Evolutionary conservation across 1,140 invertebrate genomes (phyloP).

Genomic region (Drosophila pandora): DNA sequence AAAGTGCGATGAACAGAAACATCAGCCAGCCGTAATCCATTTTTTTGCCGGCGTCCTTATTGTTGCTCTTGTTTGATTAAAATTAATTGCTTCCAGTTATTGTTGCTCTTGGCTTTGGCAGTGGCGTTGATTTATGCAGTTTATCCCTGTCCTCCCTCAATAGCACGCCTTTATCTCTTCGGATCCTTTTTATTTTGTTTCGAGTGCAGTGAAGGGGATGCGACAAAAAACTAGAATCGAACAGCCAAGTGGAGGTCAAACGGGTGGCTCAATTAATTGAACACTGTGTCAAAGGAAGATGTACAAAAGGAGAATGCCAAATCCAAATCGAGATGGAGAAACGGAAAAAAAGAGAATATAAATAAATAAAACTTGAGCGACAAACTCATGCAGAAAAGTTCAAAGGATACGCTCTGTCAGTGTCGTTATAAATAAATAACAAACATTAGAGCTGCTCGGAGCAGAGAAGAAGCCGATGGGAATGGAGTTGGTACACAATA

Average conservation of each 20-base stretch:
- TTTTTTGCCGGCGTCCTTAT: conserved; percentile 43
- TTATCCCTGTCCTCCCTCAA: conserved; percentile 7
- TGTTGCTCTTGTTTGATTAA: conserved; percentile 48
- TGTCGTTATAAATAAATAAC: conserved; percentile 81
- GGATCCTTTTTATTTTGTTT: conserved; percentile 32
- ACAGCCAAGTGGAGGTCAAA: conserved; percentile 33
- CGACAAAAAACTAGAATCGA: conserved; percentile 54
- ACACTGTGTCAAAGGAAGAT: conserved; percentile 64
- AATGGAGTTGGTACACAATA: conserved; percentile 25
- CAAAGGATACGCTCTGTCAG: conserved; percentile 70
- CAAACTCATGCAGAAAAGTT: conserved; percentile 77
- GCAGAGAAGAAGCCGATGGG: conserved; percentile 26
- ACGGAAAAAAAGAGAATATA: conserved; percentile 25
- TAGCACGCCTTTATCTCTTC: conserved; percentile 5
- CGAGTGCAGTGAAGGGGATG: conserved; percentile 19
- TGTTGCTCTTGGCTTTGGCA: conserved; percentile 46
- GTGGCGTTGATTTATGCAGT: conserved; percentile 41
- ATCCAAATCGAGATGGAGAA: conserved; percentile 18
- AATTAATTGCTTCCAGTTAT: conserved; percentile 67
- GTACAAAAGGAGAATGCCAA: conserved; percentile 12
- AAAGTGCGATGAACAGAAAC: conserved; percentile 56
- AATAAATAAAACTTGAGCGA: conserved; percentile 63
- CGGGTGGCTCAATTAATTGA: conserved; percentile 70
- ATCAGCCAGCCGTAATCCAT: conserved; percentile 74
- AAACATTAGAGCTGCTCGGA: conserved; percentile 65